Evolutionary conservation across 2,113 vertebrate genomes (phyloP), one percentile per base, ranked within the genome.

Genomic region (Pagrus major): DNA sequence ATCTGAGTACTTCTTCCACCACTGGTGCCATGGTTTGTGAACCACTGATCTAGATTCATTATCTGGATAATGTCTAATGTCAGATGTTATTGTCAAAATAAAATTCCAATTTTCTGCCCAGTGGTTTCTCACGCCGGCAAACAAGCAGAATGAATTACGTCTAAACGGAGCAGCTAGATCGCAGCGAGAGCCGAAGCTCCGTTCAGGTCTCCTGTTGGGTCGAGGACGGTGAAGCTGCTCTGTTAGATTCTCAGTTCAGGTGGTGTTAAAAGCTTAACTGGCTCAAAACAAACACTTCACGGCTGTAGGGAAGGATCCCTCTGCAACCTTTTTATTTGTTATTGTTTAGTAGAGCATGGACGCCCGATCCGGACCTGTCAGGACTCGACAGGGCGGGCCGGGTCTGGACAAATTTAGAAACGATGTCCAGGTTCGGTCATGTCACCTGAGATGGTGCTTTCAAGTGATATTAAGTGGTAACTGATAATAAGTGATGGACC

Each of bases 181-280:
- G 37, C 56, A 11, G 10, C 6, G 25, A 3, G 52, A 29, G 52
- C 25, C 52, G 39, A 25, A 41, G n/a, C 23, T 42, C 47, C 25
- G 6, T 52, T 71, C 12, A 44, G 54, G 54, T 42, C 21, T 1
- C 52, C 31, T 23, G 52, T 49, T 6, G 11, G 44, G 46, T 9
- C 37, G 21, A 58, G 70, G 73, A n/a, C 20, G 21, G 41, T 16
- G 31, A 72, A 60, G 64, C 46, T 67, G 67, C 59, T 68, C 51
- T 65, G 49, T 23, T 4, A n/a, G 33, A 37, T 47, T 56, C 71
- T 39, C 54, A 23, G 15, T 49, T 73, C 44, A 35, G 6, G 33
- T n/a, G 25, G 25, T 1, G n/a, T 64, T 42, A 27, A 54, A 64
- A 75, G 25, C 47, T 42, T n/a, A 27, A 21, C 49, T 33, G 78